Percentiles rank a stretch among this genome's conserved stretches.
phyloP scores from a whole-genome alignment of 2,888 invertebrate genomes.

The Cremastobaeus sp. region DNA sequence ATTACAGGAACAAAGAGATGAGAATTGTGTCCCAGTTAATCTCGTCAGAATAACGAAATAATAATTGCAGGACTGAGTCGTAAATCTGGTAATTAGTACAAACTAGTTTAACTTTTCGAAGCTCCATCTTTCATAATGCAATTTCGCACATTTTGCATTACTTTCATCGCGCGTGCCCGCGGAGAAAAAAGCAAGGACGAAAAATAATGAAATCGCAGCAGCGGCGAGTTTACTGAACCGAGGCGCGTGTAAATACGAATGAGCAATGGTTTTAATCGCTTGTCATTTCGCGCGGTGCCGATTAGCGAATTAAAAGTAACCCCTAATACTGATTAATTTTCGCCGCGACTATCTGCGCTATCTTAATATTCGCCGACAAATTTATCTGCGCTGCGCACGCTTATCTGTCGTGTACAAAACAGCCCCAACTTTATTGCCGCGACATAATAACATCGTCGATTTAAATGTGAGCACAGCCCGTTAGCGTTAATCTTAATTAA shows the following conservation, averaged over 20 bases:
- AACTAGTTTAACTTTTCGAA: too few species aligned
- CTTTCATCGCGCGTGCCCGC: too few species aligned
- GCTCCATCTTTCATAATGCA: too few species aligned
- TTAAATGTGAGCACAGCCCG: slow-evolving; percentile 34
- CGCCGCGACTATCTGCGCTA: slow-evolving; percentile 2
- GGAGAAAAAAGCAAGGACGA: too few species aligned
- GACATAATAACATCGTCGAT: slow-evolving; percentile 47
- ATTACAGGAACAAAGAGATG: too few species aligned
- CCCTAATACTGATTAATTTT: slow-evolving; percentile 31
- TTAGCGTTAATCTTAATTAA: slow-evolving; percentile 60
- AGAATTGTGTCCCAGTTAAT: too few species aligned
- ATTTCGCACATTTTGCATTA: too few species aligned
- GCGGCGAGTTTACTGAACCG: too few species aligned
- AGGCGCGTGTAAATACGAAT: not conserved
- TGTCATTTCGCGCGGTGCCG: not conserved
- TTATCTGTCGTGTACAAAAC: slow-evolving; percentile 41
- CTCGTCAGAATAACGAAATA: too few species aligned
- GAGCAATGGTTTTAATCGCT: not conserved
- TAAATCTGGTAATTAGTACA: too few species aligned
- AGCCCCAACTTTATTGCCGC: slow-evolving; percentile 33
- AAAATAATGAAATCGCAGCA: too few species aligned
- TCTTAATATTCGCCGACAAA: slow-evolving; percentile 36
- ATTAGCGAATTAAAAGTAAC: slow-evolving; percentile 16
- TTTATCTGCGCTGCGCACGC: slow-evolving; percentile 24
- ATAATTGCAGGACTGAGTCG: too few species aligned